phyloP scores from a whole-genome alignment of 1,140 invertebrate species.

The Monochamus saltuarius region DNA sequence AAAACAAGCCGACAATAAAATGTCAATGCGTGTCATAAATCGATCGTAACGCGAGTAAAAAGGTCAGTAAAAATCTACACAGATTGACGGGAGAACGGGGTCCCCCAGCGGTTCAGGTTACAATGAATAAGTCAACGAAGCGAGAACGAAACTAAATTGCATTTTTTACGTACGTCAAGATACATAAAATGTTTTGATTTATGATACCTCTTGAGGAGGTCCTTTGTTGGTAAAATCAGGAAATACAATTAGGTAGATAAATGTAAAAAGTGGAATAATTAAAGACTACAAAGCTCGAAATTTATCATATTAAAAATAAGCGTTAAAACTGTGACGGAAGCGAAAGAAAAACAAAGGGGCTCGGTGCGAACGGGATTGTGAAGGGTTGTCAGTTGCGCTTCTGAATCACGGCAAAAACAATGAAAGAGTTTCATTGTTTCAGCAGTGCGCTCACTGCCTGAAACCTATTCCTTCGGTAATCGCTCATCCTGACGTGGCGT shows the following conservation, averaged over 20 bases:
- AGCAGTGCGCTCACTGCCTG: constrained; percentile 31
- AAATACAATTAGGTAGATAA: constrained; percentile 54
- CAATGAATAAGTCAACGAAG: constrained; percentile 28
- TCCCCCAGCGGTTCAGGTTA: constrained; percentile 17
- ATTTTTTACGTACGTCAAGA: constrained; percentile 44
- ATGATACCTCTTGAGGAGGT: constrained; percentile 47
- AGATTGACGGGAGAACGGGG: neutral
- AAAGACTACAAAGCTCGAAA: constrained; percentile 52
- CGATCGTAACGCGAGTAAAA: constrained; percentile 26
- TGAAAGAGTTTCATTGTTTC: constrained; percentile 51
- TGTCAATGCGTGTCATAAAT: constrained; percentile 31
- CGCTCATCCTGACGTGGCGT: constrained; percentile 43
- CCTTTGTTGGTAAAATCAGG: constrained; percentile 46
- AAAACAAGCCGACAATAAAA: constrained; percentile 25
- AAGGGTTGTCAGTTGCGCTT: constrained; percentile 49
- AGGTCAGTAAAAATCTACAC: constrained; percentile 25
- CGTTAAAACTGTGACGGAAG: constrained; percentile 48
- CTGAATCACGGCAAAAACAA: constrained; percentile 49
- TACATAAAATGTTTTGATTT: constrained; percentile 47
- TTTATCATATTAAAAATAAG: constrained; percentile 54
- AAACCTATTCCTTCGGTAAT: constrained; percentile 41
- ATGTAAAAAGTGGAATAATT: constrained; percentile 53
- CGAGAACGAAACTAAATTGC: constrained; percentile 37
- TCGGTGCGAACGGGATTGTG: constrained; percentile 42
- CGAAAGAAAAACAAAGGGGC: constrained; percentile 51